Conservation (phyloP, 2,113 vertebrate species). For the Monopterus albus region DNA sequence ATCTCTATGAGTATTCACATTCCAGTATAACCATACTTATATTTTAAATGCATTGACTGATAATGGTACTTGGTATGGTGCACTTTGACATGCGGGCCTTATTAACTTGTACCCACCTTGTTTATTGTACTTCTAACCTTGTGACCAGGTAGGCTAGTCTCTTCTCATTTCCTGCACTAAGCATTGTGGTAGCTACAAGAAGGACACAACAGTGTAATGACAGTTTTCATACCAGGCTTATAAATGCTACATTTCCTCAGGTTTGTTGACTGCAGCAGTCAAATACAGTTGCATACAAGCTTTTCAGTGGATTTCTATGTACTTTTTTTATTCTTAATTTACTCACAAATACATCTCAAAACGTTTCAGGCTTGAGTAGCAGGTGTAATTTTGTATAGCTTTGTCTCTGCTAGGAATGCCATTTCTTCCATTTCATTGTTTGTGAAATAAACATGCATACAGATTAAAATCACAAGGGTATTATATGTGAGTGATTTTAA, state of each 20-base stretch:
- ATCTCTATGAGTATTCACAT: background rate
- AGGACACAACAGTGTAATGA: slow-evolving; percentile 33
- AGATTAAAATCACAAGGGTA: background rate
- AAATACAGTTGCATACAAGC: background rate
- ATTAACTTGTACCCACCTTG: background rate
- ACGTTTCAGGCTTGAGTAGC: background rate
- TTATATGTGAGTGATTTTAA: too few relatives aligned
- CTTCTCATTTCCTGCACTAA: slow-evolving; percentile 1
- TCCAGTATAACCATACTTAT: background rate
- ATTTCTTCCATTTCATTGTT: background rate
- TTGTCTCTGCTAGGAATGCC: background rate
- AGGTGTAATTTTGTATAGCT: background rate
- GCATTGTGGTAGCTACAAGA: slow-evolving; percentile 4
- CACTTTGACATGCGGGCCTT: background rate
- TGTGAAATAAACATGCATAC: background rate
- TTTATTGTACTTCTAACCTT: slow-evolving; percentile 16
- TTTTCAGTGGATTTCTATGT: background rate
- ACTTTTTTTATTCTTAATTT: background rate
- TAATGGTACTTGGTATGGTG: background rate
- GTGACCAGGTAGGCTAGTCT: slow-evolving; percentile 19
- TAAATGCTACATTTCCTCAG: slow-evolving; percentile 11
- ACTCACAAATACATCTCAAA: background rate
- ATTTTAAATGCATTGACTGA: background rate
- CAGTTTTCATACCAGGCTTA: slow-evolving; percentile 14
- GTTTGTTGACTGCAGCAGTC: background rate